Conservation (phyloP, 2,888 invertebrate species). For the Meloe dianella region DNA sequence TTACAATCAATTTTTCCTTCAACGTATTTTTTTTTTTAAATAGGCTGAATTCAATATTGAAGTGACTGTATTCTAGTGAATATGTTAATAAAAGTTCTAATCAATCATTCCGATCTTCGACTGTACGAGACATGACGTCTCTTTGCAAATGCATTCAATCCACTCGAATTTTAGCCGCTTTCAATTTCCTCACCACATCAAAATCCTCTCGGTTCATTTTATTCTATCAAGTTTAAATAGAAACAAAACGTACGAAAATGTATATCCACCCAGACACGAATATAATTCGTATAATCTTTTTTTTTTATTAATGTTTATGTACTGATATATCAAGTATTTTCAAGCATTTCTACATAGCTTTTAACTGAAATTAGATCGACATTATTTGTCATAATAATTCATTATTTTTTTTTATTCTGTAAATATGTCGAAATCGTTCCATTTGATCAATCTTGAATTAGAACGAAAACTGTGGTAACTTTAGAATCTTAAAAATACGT, state of each 20-base stretch:
- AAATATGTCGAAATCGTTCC: neutral
- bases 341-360: neutral
- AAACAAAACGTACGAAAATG: slow-evolving; percentile 18
- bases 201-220: slow-evolving; percentile 23
- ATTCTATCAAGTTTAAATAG: slow-evolving; percentile 19
- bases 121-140: slow-evolving; percentile 32
- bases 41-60: neutral
- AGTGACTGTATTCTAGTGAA: neutral
- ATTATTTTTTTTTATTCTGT: neutral
- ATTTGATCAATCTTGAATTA: neutral
- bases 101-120: slow-evolving; percentile 45
- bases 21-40: neutral
- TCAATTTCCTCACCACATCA: slow-evolving; percentile 36
- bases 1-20: neutral
- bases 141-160: slow-evolving; percentile 41
- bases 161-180: slow-evolving; percentile 36
- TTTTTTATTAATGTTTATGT: neutral
- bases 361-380: neutral
- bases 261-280: neutral
- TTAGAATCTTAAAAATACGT: no score
- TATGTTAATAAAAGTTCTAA: slow-evolving; percentile 41
- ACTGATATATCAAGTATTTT: neutral
- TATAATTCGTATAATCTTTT: neutral
- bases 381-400: neutral
- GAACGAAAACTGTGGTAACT: neutral